Percentiles rank a stretch among this genome's conserved stretches.
Evolutionary conservation across 2,113 vertebrate genomes (phyloP).

Genomic region (Protomyctophum bolini): DNA sequence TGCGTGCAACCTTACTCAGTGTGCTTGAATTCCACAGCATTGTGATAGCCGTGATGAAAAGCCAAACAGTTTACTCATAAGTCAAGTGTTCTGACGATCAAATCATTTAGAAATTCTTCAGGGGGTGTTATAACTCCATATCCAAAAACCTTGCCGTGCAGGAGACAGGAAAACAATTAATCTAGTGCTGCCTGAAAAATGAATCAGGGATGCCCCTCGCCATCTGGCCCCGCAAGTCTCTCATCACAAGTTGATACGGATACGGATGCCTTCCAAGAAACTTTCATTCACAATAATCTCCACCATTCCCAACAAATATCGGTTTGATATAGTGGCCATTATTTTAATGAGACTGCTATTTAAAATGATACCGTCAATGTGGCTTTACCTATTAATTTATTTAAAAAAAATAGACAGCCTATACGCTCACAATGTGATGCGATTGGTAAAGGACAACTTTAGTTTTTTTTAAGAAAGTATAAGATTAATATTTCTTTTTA

Average conservation of each 20-base stretch:
- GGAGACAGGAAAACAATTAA: slow-evolving; percentile 59
- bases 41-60: slow-evolving; percentile 4
- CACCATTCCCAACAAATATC: slow-evolving; percentile 46
- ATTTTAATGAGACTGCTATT: too few species aligned
- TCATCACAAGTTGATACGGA: slow-evolving; percentile 61
- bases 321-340: too few species aligned
- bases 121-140: slow-evolving; percentile 38
- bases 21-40: slow-evolving; percentile 8
- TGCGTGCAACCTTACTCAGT: too few species aligned
- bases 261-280: slow-evolving; percentile 49
- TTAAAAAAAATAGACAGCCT: too few species aligned
- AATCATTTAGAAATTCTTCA: slow-evolving; percentile 44
- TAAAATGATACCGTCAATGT: too few species aligned
- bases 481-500: too few species aligned
- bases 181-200: slow-evolving; percentile 47
- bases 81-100: slow-evolving; percentile 39
- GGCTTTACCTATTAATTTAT: too few species aligned
- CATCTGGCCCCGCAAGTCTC: slow-evolving; percentile 68
- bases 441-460: too few species aligned
- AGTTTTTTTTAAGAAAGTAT: too few species aligned
- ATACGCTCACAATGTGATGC: too few species aligned
- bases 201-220: slow-evolving; percentile 56
- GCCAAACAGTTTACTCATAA: slow-evolving; percentile 24
- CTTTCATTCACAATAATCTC: slow-evolving; percentile 66
- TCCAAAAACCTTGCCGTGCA: slow-evolving; percentile 47